Conservation (phyloP, 1,140 invertebrate species). For the Drosophila arawakana region DNA sequence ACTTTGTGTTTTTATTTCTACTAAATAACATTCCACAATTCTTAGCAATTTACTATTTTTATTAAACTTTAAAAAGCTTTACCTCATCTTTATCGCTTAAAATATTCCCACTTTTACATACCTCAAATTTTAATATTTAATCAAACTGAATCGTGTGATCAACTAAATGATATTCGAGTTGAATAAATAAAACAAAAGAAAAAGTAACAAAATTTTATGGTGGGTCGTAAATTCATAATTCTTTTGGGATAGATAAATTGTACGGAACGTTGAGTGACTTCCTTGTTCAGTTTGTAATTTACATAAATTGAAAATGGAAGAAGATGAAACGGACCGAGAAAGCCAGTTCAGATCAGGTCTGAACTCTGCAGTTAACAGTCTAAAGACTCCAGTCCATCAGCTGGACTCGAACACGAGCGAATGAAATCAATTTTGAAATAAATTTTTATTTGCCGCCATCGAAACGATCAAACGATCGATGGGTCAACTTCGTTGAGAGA, state of each 20-base stretch:
- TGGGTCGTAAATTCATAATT: conserved; percentile 54
- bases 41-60: too few species aligned
- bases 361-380: not conserved
- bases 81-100: too few species aligned
- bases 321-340: conserved; percentile 49
- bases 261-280: conserved; percentile 32
- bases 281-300: conserved; percentile 49
- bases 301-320: conserved; percentile 51
- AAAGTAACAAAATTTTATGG: conserved; percentile 18
- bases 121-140: too few species aligned
- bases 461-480: conserved; percentile 12
- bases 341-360: conserved; percentile 13
- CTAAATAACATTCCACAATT: too few species aligned
- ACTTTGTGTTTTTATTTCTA: too few species aligned
- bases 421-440: conserved; percentile 45
- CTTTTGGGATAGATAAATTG: conserved; percentile 25
- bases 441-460: conserved; percentile 33
- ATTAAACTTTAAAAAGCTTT: too few species aligned
- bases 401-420: conserved; percentile 32
- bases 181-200: conserved; percentile 32
- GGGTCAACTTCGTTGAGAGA: conserved; percentile 14
- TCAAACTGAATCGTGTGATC: not conserved
- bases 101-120: too few species aligned
- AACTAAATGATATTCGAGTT: conserved; percentile 12
- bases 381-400: conserved; percentile 18